Evolutionary conservation across 2,113 vertebrate genomes (phyloP), one percentile per base, ranked within the genome.

Genomic region (Calidris pygmaea): DNA sequence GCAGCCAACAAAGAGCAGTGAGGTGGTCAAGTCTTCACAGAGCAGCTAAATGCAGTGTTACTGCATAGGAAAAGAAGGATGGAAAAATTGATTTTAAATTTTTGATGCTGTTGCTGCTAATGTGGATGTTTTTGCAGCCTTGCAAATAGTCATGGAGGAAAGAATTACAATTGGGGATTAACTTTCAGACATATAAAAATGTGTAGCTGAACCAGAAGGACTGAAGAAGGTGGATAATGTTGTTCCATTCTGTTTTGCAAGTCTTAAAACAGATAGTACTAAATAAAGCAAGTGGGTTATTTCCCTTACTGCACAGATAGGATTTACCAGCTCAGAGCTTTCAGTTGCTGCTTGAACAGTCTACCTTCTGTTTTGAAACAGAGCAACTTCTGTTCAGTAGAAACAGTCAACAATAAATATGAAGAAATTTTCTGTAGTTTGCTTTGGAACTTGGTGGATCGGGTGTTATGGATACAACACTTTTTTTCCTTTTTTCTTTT

Each of bases 341-440:
- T 96, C 62, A 93, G 94, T 87, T 32, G 27, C 85, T 94, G 53
- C 94, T 70, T 41, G 90, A 98, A 98, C 97, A 98, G 97, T 92
- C 93, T 65, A 85, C 85, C 95, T 96, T 98, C 97, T 98, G 97
- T 98, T 97, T 95, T 58, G 70, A 93, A 97, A 98, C 98, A 98
- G 97, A 97, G 97, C 90, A 94, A 95, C 45, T 91, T 97, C 96
- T 98, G 98, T 98, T 97, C 79, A n/a, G 87, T 91, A 80, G 96
- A 97, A 97, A 96, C 94, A 97, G 95, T 94, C 95, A 96, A 93
- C 95, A 97, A 95, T 97, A 97, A 97, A 96, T 95, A 96, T 65
- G 93, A 93, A 94, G 70, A 94, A 91, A 85, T 92, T 96, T 91
- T 97, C 88, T 95, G 94, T 59, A 87, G 92, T 98, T 98, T 98